Conservation (phyloP, 2,888 invertebrate genomes). For the Drosophila mayaguana region DNA sequence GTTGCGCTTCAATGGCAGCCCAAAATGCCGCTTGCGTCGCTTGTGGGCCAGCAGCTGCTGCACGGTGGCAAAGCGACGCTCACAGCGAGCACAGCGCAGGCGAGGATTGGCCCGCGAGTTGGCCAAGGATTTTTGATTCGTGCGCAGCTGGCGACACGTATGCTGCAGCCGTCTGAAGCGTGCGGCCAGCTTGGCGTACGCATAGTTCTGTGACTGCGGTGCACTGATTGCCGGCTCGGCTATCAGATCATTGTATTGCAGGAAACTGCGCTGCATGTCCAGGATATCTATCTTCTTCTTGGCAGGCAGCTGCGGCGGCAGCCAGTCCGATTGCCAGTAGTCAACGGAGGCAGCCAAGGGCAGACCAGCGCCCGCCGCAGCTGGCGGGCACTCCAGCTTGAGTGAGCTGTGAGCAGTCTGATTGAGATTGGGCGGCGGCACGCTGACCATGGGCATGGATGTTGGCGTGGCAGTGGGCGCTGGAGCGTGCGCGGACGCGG, state of each 20-base stretch:
- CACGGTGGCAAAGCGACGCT: constrained; percentile 37
- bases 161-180: constrained; percentile 58
- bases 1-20: constrained; percentile 29
- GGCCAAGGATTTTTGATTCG: not conserved
- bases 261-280: constrained; percentile 77
- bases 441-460: constrained; percentile 81
- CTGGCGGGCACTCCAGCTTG: constrained; percentile 50
- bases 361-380: constrained; percentile 7
- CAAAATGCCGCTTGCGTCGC: constrained; percentile 50
- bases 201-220: constrained; percentile 20
- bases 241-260: constrained; percentile 63
- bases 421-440: constrained; percentile 63
- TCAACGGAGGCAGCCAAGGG: constrained; percentile 10
- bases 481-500: constrained; percentile 62
- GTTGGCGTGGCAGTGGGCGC: constrained; percentile 1
- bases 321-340: constrained; percentile 70
- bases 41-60: constrained; percentile 67
- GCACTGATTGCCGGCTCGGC: constrained; percentile 18
- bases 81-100: constrained; percentile 51
- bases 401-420: constrained; percentile 30
- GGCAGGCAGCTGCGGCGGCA: constrained; percentile 44
- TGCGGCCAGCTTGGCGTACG: constrained; percentile 59
- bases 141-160: constrained; percentile 54
- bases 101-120: constrained; percentile 1
- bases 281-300: constrained; percentile 70